Percentiles rank a stretch among this genome's conserved stretches.
phyloP scores from a whole-genome alignment of 2,888 invertebrate species.

The Laothoe populi region DNA sequence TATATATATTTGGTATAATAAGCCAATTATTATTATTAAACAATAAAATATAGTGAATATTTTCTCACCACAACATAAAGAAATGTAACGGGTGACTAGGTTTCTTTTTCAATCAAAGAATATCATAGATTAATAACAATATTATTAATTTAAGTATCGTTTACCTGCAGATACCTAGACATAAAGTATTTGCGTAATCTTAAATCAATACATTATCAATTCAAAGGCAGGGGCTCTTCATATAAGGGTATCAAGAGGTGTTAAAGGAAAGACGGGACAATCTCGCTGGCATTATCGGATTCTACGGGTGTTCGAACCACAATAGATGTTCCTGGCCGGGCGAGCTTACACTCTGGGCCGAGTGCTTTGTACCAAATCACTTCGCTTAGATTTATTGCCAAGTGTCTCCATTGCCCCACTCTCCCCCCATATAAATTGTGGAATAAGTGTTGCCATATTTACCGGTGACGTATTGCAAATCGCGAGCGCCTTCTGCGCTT shows the following conservation, averaged over 20 bases:
- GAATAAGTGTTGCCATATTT: conserved; percentile 84
- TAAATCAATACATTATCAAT: conserved; percentile 49
- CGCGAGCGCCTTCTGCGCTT: conserved; percentile 74
- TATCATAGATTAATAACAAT: not conserved
- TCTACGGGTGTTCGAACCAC: conserved; percentile 74
- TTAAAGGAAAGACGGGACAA: conserved; percentile 81
- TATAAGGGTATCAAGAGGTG: conserved; percentile 69
- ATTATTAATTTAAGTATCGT: not conserved
- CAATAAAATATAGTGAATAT: too few relatives aligned
- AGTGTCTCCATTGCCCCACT: conserved; percentile 74
- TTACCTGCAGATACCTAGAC: not conserved
- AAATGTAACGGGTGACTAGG: too few relatives aligned
- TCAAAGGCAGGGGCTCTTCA: conserved; percentile 48
- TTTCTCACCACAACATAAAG: too few relatives aligned
- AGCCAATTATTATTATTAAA: too few relatives aligned
- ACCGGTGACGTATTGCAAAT: conserved; percentile 82
- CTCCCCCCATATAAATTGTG: conserved; percentile 78
- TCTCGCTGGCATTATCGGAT: conserved; percentile 83
- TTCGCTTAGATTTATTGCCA: conserved; percentile 79
- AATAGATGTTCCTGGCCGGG: conserved; percentile 79
- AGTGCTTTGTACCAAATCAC: conserved; percentile 84
- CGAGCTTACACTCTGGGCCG: conserved; percentile 76
- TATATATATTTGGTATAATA: too few relatives aligned
- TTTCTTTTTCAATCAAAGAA: too few relatives aligned
- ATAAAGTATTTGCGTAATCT: conserved; percentile 30